Conservation (phyloP, 2,888 invertebrate genomes). For the Hypsopygia costalis region DNA sequence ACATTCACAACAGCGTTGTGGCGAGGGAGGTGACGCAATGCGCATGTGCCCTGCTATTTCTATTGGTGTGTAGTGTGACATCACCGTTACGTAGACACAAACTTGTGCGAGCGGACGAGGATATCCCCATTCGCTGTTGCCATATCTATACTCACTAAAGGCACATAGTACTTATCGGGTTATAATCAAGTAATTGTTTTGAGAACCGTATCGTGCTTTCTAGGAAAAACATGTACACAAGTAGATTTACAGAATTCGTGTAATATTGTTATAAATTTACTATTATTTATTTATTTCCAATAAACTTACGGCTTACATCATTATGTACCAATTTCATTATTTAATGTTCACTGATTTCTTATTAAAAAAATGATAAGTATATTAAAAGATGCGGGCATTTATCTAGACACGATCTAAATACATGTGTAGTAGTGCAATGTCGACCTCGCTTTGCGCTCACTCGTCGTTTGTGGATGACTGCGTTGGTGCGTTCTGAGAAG, state of each 20-base stretch:
- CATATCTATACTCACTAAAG: conserved; percentile 5
- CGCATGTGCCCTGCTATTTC: conserved; percentile 70
- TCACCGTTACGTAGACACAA: conserved; percentile 68
- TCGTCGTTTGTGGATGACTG: conserved; percentile 61
- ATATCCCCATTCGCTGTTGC: conserved; percentile 53
- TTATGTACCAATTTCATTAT: too few relatives aligned
- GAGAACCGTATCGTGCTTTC: too few relatives aligned
- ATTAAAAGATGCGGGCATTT: conserved; percentile 30
- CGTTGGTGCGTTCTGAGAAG: conserved; percentile 75
- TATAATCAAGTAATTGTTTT: too few relatives aligned
- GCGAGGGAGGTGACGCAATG: conserved; percentile 63
- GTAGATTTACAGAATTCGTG: too few relatives aligned
- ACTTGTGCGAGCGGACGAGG: conserved; percentile 62
- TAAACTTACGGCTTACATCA: too few relatives aligned
- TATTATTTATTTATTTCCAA: too few relatives aligned
- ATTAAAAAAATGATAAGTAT: too few relatives aligned
- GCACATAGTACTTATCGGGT: background rate
- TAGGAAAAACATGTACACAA: too few relatives aligned
- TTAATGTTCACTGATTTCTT: too few relatives aligned
- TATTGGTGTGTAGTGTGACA: conserved; percentile 70
- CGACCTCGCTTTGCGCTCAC: conserved; percentile 74
- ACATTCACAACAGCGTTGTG: conserved; percentile 35
- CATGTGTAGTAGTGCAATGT: conserved; percentile 46
- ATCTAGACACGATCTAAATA: conserved; percentile 44
- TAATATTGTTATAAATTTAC: too few relatives aligned